These are phyloP conservation scores for Muscicapa striata DNA, from an alignment of 2,797 vertebrate species.

Conservation along the genomic window DNA sequence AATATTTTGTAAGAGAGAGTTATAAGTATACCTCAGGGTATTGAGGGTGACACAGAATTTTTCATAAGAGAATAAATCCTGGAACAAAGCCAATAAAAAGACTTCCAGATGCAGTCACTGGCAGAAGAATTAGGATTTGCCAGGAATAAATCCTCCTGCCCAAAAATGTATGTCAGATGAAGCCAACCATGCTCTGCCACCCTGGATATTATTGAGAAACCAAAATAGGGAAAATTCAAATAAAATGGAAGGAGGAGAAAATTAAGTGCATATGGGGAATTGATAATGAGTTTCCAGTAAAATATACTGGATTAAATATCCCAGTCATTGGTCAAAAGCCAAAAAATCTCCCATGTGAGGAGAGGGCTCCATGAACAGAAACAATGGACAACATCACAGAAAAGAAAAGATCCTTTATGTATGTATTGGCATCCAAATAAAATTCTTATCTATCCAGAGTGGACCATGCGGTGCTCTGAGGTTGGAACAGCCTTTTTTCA, in stretches of 20 bases:
- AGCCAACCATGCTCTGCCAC: not conserved
- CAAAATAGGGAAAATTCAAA: not conserved
- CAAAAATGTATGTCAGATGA: not conserved
- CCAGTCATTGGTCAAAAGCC: not conserved
- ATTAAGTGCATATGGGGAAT: not conserved
- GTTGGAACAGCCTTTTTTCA: not conserved
- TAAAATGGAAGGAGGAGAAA: not conserved
- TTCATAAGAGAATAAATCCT: not conserved
- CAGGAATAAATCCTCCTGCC: not conserved
- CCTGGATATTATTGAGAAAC: not conserved
- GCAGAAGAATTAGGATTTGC: not conserved
- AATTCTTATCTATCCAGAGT: not conserved
- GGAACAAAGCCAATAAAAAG: not conserved
- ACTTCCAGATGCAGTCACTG: not conserved
- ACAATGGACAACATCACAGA: not conserved
- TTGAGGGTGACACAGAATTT: not conserved
- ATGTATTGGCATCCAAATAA: not conserved
- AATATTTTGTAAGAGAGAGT: not conserved
- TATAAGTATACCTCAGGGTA: not conserved
- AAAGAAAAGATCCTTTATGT: not conserved
- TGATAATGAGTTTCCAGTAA: not conserved
- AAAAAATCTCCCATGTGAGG: not conserved
- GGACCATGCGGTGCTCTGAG: not conserved
- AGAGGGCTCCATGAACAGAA: not conserved
- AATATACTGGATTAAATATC: not conserved